A percentile compares a stretch with the other conserved stretches of the same genome.
Conservation (phyloP, 1,140 invertebrate species). For the Geopemphigus sp. region DNA sequence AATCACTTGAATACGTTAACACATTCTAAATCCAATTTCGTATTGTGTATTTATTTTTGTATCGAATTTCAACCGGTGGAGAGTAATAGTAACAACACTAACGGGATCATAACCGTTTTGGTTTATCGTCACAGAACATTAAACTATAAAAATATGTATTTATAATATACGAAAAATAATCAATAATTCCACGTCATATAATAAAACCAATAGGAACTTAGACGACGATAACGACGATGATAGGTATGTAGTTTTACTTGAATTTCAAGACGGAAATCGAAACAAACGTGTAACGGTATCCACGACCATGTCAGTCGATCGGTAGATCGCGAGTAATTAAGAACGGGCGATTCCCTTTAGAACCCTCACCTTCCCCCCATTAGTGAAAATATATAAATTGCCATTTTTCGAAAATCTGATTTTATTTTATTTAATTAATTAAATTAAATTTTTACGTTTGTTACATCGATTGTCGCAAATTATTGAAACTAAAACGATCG, state of each 20-base stretch:
- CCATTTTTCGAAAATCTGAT: too few relatives aligned
- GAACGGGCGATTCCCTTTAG: background rate
- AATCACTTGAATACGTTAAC: background rate
- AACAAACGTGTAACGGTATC: too few relatives aligned
- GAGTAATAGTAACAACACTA: background rate
- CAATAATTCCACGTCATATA: conserved; percentile 3
- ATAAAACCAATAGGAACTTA: background rate
- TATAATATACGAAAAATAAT: conserved; percentile 1
- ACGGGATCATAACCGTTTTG: background rate
- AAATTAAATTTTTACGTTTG: too few relatives aligned
- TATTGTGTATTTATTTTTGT: background rate
- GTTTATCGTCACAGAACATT: background rate
- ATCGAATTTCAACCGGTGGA: background rate
- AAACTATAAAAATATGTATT: background rate
- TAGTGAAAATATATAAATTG: background rate
- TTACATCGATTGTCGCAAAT: too few relatives aligned
- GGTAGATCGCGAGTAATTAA: background rate
- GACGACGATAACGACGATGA: too few relatives aligned
- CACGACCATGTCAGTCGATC: background rate
- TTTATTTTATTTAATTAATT: too few relatives aligned
- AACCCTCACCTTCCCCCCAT: too few relatives aligned
- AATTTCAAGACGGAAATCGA: too few relatives aligned
- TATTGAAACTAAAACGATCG: too few relatives aligned
- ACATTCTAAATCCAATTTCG: background rate
- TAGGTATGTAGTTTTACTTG: background rate